A percentile compares a stretch with the other conserved stretches of the same genome.
These are phyloP conservation scores for Desmodus rotundus DNA, from an alignment of 2,113 vertebrate genomes.

Conservation along the genomic window DNA sequence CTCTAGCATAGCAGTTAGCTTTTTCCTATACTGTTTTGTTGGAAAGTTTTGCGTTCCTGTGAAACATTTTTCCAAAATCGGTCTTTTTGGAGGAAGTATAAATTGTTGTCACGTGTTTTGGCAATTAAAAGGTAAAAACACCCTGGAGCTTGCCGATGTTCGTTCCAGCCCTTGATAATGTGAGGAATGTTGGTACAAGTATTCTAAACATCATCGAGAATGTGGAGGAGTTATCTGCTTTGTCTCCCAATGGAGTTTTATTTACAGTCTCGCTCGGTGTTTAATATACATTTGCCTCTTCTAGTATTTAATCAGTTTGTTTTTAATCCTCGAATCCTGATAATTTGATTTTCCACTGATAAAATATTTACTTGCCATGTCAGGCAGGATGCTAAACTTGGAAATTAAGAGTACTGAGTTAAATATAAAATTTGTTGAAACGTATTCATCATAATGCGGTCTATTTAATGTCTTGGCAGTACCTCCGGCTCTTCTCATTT, in stretches of 20 bases:
- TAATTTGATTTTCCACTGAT: slow-evolving; percentile 49
- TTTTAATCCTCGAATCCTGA: background rate
- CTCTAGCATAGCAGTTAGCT: background rate
- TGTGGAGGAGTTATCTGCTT: background rate
- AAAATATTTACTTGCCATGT: slow-evolving; percentile 54
- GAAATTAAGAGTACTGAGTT: slow-evolving; percentile 58
- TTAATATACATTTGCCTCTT: background rate
- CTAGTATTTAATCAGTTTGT: background rate
- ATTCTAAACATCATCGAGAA: background rate
- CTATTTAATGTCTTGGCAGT: slow-evolving; percentile 84
- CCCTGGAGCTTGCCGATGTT: background rate
- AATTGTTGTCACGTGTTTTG: background rate
- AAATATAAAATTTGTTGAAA: slow-evolving; percentile 68
- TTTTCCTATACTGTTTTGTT: background rate
- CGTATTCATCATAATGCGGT: slow-evolving; percentile 77
- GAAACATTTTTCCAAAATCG: slow-evolving; percentile 8
- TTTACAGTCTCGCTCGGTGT: background rate
- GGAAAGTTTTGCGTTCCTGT: background rate
- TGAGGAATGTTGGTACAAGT: background rate
- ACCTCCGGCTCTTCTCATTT: slow-evolving; percentile 80
- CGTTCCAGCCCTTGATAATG: background rate
- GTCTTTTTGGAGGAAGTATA: background rate
- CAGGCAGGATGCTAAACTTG: slow-evolving; percentile 65
- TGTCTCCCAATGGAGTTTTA: background rate
- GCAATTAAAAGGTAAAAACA: background rate